Evolutionary conservation across 2,113 vertebrate species (phyloP), one percentile per base, ranked within the genome.

Genomic region (Seriola dumerili): DNA sequence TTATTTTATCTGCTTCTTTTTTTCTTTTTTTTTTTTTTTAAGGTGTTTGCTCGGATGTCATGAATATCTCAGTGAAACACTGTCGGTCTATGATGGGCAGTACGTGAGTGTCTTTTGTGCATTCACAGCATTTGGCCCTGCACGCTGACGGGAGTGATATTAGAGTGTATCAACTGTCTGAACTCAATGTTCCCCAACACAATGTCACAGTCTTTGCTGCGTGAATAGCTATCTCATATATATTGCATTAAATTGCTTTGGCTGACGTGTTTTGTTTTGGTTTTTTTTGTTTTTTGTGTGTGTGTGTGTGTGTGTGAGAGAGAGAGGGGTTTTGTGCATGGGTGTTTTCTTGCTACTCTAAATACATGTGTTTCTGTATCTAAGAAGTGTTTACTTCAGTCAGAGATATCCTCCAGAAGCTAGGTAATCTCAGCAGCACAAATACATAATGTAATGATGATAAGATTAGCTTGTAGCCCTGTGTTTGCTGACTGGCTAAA

Each of bases 371-470:
- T 90, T 72, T 85, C 63, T 71, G 59, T 72, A 76, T 87, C 85
- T 77, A 78, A 69, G 67, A 73, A 82, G 46, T 89, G 82, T 92
- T 90, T 91, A 88, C 76, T 83, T 81, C 65, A 40, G 72, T 63
- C 64, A 40, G 62, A 64, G 72, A 85, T 87, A 82, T 86, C 91
- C 80, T 85, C 86, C 66, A 62, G 40, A 85, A 87, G 85, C 88
- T 83, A 83, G n/a, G 84, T 91, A 89, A 93, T 94, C 92, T 88
- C 77, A 64, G 70, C 72, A 63, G 69, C 79, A 77, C 81, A 94
- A 94, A 92, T 80, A 93, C 85, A 89, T 91, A 90, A 89, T 90
- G 83, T 83, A 85, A 89, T 80, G 82, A 88, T 90, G 87, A 92
- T 89, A 87, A 80, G 90, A 91, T 93, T 91, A 92, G 88, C 84